Conservation (phyloP, 2,888 invertebrate genomes). For the Strigamia crassipes region DNA sequence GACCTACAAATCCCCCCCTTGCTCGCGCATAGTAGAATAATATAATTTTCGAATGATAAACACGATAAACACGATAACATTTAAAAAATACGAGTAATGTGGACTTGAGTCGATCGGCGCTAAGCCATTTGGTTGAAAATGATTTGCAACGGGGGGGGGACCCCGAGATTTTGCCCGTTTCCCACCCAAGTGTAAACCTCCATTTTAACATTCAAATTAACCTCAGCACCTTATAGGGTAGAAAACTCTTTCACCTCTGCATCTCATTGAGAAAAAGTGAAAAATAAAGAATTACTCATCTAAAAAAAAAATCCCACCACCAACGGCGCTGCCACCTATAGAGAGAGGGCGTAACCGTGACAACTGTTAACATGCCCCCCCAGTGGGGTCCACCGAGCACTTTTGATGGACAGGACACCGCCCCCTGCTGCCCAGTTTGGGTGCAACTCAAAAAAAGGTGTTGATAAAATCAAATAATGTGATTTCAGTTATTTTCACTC, state of each 20-base stretch:
- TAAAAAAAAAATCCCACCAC: not conserved
- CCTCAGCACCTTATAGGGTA: not conserved
- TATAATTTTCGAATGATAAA: no score
- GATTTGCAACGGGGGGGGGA: no score
- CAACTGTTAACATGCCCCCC: conserved; percentile 33
- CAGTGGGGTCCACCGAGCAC: not conserved
- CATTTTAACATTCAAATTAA: not conserved
- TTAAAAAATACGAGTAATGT: no score
- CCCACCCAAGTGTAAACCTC: not conserved
- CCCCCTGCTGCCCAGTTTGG: conserved; percentile 32
- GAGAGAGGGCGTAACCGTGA: conserved; percentile 29
- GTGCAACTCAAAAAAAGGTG: conserved; percentile 34
- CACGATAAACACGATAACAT: no score
- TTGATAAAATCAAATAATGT: conserved; percentile 33
- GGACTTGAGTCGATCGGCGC: no score
- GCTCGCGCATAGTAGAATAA: no score
- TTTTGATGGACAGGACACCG: conserved; percentile 27
- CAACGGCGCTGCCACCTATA: conserved; percentile 19
- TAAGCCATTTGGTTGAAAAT: no score
- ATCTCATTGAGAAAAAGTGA: not conserved
- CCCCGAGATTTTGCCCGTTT: no score
- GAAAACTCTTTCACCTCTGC: not conserved
- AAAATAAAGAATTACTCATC: conserved; percentile 3
- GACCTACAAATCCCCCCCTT: no score
- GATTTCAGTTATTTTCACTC: conserved; percentile 28